Evolutionary conservation across 2,113 vertebrate species (phyloP).

Genomic region (Lepisosteus osseus): DNA sequence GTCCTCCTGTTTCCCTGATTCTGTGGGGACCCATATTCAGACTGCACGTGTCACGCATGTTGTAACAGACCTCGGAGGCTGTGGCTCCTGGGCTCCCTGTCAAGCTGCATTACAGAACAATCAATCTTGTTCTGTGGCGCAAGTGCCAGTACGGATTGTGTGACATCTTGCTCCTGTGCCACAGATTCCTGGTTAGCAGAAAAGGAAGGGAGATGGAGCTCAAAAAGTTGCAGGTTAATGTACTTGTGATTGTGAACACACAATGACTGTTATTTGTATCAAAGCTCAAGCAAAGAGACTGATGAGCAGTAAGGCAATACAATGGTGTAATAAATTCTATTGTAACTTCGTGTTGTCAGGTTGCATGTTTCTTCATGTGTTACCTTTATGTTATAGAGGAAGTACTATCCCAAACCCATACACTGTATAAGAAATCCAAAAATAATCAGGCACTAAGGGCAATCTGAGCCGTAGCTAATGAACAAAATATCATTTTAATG

Average conservation of each 20-base stretch:
- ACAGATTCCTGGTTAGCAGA: too few relatives aligned
- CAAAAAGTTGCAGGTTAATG: conserved; percentile 39
- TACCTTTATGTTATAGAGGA: too few relatives aligned
- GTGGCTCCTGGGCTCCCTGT: conserved; percentile 82
- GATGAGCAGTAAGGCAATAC: conserved; percentile 68
- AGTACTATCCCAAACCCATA: too few relatives aligned
- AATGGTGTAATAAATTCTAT: conserved; percentile 78
- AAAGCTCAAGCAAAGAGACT: conserved; percentile 66
- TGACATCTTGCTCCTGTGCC: too few relatives aligned
- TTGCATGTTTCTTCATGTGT: too few relatives aligned
- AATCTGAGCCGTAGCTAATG: too few relatives aligned
- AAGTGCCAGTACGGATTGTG: too few relatives aligned
- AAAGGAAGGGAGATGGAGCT: conserved; percentile 58
- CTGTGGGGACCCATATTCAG: conserved; percentile 84
- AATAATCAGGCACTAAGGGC: too few relatives aligned
- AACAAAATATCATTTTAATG: too few relatives aligned
- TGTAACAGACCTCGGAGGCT: conserved; percentile 73
- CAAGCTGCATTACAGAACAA: conserved; percentile 87
- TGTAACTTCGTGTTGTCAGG: not conserved
- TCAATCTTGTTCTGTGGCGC: conserved; percentile 81
- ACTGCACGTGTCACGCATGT: conserved; percentile 71
- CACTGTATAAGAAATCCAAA: too few relatives aligned
- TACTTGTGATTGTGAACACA: conserved; percentile 83
- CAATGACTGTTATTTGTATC: conserved; percentile 84
- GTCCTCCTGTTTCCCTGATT: conserved; percentile 76